Conservation (phyloP, 2,113 vertebrate genomes). For the Alouatta palliata region DNA sequence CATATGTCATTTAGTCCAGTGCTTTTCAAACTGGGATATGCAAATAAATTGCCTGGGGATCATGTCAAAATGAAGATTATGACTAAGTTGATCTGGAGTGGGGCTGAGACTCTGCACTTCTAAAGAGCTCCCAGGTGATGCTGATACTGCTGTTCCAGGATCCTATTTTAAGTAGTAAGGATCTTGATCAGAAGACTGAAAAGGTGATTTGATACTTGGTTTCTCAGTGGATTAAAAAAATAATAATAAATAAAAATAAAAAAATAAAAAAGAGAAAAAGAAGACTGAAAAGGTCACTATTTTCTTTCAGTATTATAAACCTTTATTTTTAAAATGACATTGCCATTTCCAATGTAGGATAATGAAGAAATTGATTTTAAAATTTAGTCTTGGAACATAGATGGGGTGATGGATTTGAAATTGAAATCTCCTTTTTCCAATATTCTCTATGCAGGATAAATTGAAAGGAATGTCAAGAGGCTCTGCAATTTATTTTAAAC, state of each 20-base stretch:
- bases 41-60: not conserved
- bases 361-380: not conserved
- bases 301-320: not conserved
- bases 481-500: conserved; percentile 8
- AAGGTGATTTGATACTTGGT: not conserved
- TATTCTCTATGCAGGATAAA: not conserved
- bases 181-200: not conserved
- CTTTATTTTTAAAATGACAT: not conserved
- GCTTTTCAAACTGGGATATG: not conserved
- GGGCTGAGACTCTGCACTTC: not conserved
- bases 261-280: not conserved
- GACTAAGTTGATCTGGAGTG: not conserved
- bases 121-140: not conserved
- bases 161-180: not conserved
- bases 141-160: not conserved
- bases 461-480: not conserved
- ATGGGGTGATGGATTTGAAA: not conserved
- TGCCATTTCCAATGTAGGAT: not conserved
- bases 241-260: too few relatives aligned
- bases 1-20: not conserved
- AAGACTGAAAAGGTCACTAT: not conserved
- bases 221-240: too few relatives aligned
- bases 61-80: not conserved
- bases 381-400: not conserved
- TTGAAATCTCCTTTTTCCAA: not conserved